These are phyloP conservation scores for Onthophagus sagittarius DNA, from an alignment of 2,888 invertebrate species.

Conservation along the genomic window DNA sequence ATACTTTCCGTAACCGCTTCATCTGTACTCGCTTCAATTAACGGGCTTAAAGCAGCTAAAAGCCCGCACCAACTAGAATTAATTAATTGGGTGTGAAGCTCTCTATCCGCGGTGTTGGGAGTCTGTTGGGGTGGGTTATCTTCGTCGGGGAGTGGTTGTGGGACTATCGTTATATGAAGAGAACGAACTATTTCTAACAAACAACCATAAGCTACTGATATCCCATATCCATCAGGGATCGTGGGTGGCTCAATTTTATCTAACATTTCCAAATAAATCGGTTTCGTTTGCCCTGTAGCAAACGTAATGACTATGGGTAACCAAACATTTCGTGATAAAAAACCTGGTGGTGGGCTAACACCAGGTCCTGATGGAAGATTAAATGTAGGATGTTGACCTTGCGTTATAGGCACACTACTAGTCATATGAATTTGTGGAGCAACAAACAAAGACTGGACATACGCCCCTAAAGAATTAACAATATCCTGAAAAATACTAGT, in stretches of 20 bases:
- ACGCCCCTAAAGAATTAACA: slow-evolving; percentile 88
- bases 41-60: slow-evolving; percentile 83
- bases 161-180: slow-evolving; percentile 68
- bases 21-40: slow-evolving; percentile 94
- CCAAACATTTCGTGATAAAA: slow-evolving; percentile 90
- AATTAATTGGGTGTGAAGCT: slow-evolving; percentile 70
- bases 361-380: slow-evolving; percentile 71
- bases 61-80: slow-evolving; percentile 95
- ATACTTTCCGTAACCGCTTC: slow-evolving; percentile 90
- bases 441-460: slow-evolving; percentile 88
- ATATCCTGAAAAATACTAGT: slow-evolving; percentile 94
- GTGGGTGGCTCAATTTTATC: slow-evolving; percentile 92
- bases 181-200: slow-evolving; percentile 88
- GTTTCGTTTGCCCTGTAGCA: slow-evolving; percentile 80
- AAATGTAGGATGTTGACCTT: slow-evolving; percentile 61
- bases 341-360: slow-evolving; percentile 83
- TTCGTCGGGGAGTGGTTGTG: slow-evolving; percentile 45
- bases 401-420: slow-evolving; percentile 47
- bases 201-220: slow-evolving; percentile 92
- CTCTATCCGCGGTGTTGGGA: slow-evolving; percentile 34
- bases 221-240: slow-evolving; percentile 96
- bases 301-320: slow-evolving; percentile 83
- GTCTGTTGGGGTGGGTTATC: slow-evolving; percentile 19
- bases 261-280: slow-evolving; percentile 91
- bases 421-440: slow-evolving; percentile 60